Conservation (phyloP, 2,113 vertebrate species). For the Pan troglodytes region NHGRI_mPanTro3-v2.1_pri NC_072401.2:175256501-175257000, state of each 20-base stretch:
- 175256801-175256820: not conserved
- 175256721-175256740: not conserved
- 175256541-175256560: not conserved
- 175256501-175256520: not conserved
- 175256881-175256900: not conserved
- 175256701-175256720: not conserved
- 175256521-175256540: not conserved
- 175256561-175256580: not conserved
- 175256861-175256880: not conserved
- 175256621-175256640: not conserved
- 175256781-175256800: not conserved
- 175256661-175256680: not conserved
- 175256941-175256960: not conserved
- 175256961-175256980: constrained; percentile 8
- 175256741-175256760: not conserved
- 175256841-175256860: not conserved
- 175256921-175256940: not conserved
- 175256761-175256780: not conserved
- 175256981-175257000: not conserved
- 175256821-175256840: not conserved
- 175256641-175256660: not conserved
- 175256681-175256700: not conserved
- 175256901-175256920: constrained; percentile 26
- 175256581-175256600: not conserved
- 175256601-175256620: not conserved